phyloP scores from a whole-genome alignment of 2,113 vertebrate species.

The Indicator indicator region DNA sequence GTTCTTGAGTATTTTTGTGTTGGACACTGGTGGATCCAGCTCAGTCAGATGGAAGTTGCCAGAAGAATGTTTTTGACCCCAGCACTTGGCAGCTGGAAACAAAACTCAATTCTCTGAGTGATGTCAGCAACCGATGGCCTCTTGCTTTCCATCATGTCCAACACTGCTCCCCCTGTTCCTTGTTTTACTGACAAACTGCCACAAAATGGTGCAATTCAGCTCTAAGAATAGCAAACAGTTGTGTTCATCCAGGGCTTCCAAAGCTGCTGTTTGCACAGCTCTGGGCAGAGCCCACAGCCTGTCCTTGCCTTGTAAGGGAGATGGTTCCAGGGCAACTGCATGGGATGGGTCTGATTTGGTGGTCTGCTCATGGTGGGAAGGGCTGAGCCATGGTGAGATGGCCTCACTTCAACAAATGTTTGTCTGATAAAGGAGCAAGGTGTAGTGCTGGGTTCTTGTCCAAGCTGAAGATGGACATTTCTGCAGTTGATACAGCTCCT shows the following conservation, averaged over 20 bases:
- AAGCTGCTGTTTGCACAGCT: neutral
- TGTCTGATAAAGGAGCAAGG: neutral
- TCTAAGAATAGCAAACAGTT: neutral
- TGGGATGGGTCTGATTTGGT: rapidly evolving
- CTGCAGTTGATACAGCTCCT: neutral
- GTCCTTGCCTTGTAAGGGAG: neutral
- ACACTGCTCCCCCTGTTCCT: neutral
- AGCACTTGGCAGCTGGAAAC: neutral
- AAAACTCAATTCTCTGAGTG: neutral
- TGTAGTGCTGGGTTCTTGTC: neutral
- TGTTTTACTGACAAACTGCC: neutral
- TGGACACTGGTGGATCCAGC: neutral
- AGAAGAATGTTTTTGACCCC: neutral
- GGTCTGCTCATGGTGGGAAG: rapidly evolving
- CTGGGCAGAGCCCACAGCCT: neutral
- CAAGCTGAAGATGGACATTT: neutral
- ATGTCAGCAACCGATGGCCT: neutral
- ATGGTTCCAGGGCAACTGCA: rapidly evolving
- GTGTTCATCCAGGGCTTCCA: neutral
- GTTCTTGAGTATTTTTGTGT: neutral
- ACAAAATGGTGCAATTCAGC: slow-evolving; percentile 16
- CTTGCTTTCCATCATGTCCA: neutral
- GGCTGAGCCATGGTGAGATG: rapidly evolving
- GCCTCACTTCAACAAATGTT: neutral
- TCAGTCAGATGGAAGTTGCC: neutral